Conservation (phyloP, 2,888 invertebrate genomes). For the Cataglyphis albicans region DNA sequence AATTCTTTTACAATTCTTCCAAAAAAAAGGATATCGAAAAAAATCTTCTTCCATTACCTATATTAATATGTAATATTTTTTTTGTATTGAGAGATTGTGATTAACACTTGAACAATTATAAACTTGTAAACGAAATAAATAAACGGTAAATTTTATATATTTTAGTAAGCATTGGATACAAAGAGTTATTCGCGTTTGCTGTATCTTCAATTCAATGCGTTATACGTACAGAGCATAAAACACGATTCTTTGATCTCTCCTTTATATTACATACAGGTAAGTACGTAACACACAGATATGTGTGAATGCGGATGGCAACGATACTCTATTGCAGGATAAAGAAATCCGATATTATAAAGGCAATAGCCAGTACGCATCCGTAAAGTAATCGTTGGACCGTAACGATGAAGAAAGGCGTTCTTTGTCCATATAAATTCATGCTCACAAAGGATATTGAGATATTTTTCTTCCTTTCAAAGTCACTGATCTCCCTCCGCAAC, state of each 20-base stretch:
- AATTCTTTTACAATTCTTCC: not conserved
- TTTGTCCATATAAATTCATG: constrained; percentile 39
- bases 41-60: not conserved
- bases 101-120: not conserved
- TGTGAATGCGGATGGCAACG: constrained; percentile 7
- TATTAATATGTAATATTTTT: not conserved
- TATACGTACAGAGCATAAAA: not conserved
- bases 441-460: constrained; percentile 10
- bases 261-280: constrained; percentile 9
- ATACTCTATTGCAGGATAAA: constrained; percentile 19
- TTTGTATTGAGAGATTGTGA: not conserved
- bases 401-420: constrained; percentile 27
- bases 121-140: not conserved
- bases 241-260: not conserved
- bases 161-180: not conserved
- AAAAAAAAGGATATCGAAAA: not conserved
- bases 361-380: constrained; percentile 5
- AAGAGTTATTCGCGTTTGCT: not conserved
- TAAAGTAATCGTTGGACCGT: constrained; percentile 15
- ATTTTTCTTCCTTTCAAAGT: constrained; percentile 28
- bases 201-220: constrained; percentile 5
- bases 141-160: not conserved
- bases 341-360: constrained; percentile 19
- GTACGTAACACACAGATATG: not conserved
- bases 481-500: constrained; percentile 17